phyloP scores from a whole-genome alignment of 2,797 vertebrate species.

The Myotis daubentonii region DNA sequence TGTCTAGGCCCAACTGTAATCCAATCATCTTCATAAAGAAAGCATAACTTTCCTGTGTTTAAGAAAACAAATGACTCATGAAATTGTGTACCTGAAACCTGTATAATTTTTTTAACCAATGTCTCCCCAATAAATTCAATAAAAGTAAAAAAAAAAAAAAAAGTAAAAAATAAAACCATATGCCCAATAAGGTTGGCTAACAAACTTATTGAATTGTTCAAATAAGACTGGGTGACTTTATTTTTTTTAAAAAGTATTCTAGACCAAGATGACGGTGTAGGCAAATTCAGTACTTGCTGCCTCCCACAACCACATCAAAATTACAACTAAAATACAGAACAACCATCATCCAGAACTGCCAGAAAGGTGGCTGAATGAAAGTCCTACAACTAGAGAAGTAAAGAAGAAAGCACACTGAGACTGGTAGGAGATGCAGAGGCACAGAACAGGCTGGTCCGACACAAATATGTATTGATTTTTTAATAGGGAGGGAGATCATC shows the following conservation, averaged over 20 bases:
- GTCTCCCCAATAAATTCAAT: background rate
- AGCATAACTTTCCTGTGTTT: background rate
- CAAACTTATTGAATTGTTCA: slow-evolving; percentile 4
- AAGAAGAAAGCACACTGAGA: too few species aligned
- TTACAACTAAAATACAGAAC: too few species aligned
- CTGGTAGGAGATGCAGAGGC: too few species aligned
- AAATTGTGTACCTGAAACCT: background rate
- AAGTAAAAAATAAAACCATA: background rate
- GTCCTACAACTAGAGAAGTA: too few species aligned
- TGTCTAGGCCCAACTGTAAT: background rate
- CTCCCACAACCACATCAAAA: too few species aligned
- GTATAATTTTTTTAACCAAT: background rate
- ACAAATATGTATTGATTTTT: too few species aligned
- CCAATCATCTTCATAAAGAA: background rate
- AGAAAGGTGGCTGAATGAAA: too few species aligned
- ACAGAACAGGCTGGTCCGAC: too few species aligned
- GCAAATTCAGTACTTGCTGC: too few species aligned
- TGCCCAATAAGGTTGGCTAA: background rate
- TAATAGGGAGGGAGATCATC: too few species aligned
- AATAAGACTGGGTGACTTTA: background rate
- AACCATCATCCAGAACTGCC: too few species aligned
- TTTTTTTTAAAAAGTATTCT: background rate
- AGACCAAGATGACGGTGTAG: too few species aligned
- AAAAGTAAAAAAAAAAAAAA: background rate
- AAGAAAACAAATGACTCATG: background rate